These are phyloP conservation scores for Noctua fimbriata DNA, from an alignment of 2,888 invertebrate genomes.

Conservation along the genomic window DNA sequence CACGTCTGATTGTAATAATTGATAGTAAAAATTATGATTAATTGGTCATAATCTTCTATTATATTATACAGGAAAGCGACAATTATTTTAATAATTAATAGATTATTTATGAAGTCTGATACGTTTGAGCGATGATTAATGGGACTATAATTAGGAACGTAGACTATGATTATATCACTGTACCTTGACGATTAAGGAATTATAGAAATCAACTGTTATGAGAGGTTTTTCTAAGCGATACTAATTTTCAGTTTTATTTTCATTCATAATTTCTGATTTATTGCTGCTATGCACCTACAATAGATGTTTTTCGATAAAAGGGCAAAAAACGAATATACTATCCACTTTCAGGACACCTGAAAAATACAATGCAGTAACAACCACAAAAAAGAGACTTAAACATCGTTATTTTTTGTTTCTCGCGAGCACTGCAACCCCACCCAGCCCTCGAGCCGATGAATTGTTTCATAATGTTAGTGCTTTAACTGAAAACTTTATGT, in stretches of 20 bases:
- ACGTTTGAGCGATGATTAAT: background rate
- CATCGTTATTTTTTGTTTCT: background rate
- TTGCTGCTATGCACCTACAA: background rate
- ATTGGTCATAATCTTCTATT: conserved; percentile 40
- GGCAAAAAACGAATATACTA: background rate
- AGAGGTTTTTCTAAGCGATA: background rate
- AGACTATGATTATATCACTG: background rate
- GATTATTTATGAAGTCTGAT: conserved; percentile 26
- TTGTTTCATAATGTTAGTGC: conserved; percentile 73
- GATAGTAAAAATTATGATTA: conserved; percentile 33
- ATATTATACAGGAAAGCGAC: conserved; percentile 14
- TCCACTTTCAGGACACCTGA: background rate
- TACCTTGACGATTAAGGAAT: background rate
- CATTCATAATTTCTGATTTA: background rate
- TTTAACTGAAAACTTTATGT: conserved; percentile 72
- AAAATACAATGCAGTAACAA: background rate
- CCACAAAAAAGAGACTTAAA: background rate
- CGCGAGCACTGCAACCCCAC: conserved; percentile 33
- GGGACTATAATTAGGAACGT: background rate
- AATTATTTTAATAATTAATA: conserved; percentile 18
- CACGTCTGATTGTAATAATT: conserved; percentile 13
- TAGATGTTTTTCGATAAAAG: background rate
- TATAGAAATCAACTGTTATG: background rate
- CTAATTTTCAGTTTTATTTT: background rate
- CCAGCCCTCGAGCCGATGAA: conserved; percentile 60